A percentile compares a stretch with the other conserved stretches of the same genome.
Conservation (phyloP, 2,888 invertebrate genomes). For the Drosophila macrospina region DNA sequence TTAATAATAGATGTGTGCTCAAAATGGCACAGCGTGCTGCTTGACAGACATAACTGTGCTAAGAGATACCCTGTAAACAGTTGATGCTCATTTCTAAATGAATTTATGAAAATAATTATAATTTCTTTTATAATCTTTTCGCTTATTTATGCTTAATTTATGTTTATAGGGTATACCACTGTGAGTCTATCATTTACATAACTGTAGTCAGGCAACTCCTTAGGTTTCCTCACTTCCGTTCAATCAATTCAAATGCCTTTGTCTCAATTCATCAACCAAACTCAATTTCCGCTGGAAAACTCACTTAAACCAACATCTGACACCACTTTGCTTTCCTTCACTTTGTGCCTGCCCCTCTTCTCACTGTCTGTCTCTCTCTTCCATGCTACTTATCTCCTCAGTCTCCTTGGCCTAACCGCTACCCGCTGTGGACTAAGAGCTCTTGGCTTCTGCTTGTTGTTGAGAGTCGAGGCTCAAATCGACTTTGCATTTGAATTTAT, state of each 20-base stretch:
- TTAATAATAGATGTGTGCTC: conserved; percentile 39
- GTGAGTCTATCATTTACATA: background rate
- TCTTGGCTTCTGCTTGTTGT: conserved; percentile 21
- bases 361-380: background rate
- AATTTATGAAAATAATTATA: background rate
- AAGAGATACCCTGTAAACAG: conserved; percentile 1
- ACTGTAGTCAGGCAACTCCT: background rate
- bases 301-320: conserved; percentile 30
- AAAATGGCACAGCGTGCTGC: conserved; percentile 2
- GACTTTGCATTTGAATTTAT: conserved; percentile 59
- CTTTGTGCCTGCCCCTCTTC: background rate
- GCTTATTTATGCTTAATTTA: background rate
- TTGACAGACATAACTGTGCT: background rate
- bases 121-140: background rate
- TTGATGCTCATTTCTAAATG: background rate
- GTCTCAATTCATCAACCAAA: conserved; percentile 34
- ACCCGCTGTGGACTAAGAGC: conserved; percentile 10
- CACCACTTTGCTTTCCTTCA: background rate
- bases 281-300: conserved; percentile 41
- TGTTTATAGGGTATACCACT: too few species aligned
- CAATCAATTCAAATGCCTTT: conserved; percentile 23
- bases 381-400: background rate
- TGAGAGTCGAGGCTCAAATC: conserved; percentile 15
- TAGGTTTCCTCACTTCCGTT: background rate
- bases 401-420: background rate